phyloP scores from a whole-genome alignment of 2,888 invertebrate genomes.

The Phorcus lineatus region DNA sequence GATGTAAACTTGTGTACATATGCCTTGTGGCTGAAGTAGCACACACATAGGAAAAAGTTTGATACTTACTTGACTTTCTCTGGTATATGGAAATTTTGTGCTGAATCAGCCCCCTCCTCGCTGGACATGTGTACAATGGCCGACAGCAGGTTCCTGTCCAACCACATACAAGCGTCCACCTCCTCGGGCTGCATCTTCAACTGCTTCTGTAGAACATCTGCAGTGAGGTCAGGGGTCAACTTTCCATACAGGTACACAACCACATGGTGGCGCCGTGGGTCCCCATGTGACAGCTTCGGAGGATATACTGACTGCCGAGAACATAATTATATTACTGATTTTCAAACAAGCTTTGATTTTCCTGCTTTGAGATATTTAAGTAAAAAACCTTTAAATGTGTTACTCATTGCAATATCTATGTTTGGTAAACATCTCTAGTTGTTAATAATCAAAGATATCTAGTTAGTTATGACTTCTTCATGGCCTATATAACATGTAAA shows the following conservation, averaged over 20 bases:
- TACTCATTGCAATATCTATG: no score
- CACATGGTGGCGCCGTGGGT: constrained; percentile 75
- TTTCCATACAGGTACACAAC: constrained; percentile 75
- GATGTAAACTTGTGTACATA: no score
- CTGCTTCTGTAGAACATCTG: constrained; percentile 46
- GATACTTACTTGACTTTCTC: no score
- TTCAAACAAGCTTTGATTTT: neutral
- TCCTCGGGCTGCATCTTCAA: constrained; percentile 72
- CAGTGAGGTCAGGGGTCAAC: constrained; percentile 53
- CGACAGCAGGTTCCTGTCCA: constrained; percentile 55
- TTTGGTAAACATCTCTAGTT: no score
- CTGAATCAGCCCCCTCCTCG: constrained; percentile 33
- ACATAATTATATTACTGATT: constrained; percentile 39
- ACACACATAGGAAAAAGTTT: no score
- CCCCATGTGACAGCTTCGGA: constrained; percentile 71
- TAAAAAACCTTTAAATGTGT: no score
- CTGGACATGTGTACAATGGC: constrained; percentile 62
- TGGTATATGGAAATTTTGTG: no score
- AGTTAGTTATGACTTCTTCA: no score
- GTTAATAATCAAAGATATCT: no score
- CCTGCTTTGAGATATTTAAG: no score
- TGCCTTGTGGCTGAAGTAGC: no score
- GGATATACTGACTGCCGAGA: constrained; percentile 76
- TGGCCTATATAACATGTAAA: no score
- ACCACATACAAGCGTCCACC: constrained; percentile 74